These are phyloP conservation scores for Siphlonurus alternatus DNA, from an alignment of 2,888 invertebrate genomes.

Conservation along the genomic window DNA sequence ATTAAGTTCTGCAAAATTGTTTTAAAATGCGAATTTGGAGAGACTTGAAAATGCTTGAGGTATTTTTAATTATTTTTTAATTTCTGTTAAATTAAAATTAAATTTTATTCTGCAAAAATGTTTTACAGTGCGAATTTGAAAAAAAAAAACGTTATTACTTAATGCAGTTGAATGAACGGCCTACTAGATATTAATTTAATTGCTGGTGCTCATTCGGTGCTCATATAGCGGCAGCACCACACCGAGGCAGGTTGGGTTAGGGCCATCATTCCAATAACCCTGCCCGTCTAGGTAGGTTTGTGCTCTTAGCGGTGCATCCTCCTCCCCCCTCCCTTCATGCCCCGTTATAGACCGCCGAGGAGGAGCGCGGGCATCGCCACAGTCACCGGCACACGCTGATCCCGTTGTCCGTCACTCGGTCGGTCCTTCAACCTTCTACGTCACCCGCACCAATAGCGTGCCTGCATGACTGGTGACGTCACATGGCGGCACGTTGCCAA, in stretches of 20 bases:
- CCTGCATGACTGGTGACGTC: neutral
- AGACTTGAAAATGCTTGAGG: too few relatives aligned
- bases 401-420: neutral
- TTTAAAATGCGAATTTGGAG: too few relatives aligned
- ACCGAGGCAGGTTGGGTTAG: neutral
- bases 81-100: too few relatives aligned
- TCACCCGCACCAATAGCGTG: slow-evolving; percentile 1
- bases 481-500: slow-evolving; percentile 1
- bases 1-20: too few relatives aligned
- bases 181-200: too few relatives aligned
- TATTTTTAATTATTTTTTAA: too few relatives aligned
- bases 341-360: neutral
- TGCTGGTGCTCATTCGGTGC: too few relatives aligned
- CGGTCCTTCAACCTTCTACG: slow-evolving; percentile 3
- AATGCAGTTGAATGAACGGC: too few relatives aligned
- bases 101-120: too few relatives aligned
- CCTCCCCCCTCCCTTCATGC: neutral
- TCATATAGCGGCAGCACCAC: too few relatives aligned
- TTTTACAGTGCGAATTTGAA: too few relatives aligned
- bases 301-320: neutral
- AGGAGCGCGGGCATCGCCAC: neutral
- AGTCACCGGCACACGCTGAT: neutral
- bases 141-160: too few relatives aligned
- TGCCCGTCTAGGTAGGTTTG: neutral
- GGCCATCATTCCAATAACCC: neutral